Evolutionary conservation across 2,888 invertebrate species (phyloP).

Genomic region (Cyclophora albipunctata): DNA sequence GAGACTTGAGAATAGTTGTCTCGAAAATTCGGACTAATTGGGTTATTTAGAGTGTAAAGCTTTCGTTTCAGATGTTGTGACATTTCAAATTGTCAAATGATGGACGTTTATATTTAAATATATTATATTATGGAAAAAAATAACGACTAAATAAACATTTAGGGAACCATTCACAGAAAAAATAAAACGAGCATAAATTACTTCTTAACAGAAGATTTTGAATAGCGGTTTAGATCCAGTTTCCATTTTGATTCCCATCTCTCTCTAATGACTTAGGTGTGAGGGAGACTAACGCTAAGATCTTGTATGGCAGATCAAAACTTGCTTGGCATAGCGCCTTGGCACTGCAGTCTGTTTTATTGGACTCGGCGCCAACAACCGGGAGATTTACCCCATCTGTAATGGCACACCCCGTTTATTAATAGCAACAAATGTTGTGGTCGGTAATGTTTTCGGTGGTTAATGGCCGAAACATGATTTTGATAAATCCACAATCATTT

Average conservation of each 20-base stretch:
- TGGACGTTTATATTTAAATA: no score
- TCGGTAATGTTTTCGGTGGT: slow-evolving; percentile 38
- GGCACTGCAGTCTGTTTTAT: slow-evolving; percentile 51
- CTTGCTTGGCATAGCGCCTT: slow-evolving; percentile 57
- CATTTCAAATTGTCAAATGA: no score
- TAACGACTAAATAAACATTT: no score
- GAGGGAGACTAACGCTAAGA: slow-evolving; percentile 7
- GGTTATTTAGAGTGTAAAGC: no score
- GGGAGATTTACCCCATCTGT: slow-evolving; percentile 50
- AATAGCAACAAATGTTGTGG: slow-evolving; percentile 44
- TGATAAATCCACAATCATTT: slow-evolving; percentile 39
- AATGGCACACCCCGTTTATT: slow-evolving; percentile 47
- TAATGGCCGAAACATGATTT: slow-evolving; percentile 46
- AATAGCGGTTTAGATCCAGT: neutral
- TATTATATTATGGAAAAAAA: no score
- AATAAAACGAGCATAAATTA: no score
- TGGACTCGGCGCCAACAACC: slow-evolving; percentile 51
- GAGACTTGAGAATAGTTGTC: no score
- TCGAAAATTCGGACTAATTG: no score
- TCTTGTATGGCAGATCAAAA: slow-evolving; percentile 28
- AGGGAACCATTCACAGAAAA: no score
- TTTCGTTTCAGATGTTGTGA: no score
- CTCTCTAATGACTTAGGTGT: slow-evolving; percentile 7
- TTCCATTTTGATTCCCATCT: slow-evolving; percentile 6
- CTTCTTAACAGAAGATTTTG: no score